A percentile compares a stretch with the other conserved stretches of the same genome.
Conservation (phyloP, 2,113 vertebrate genomes). For the Nansenia antarctica region DNA sequence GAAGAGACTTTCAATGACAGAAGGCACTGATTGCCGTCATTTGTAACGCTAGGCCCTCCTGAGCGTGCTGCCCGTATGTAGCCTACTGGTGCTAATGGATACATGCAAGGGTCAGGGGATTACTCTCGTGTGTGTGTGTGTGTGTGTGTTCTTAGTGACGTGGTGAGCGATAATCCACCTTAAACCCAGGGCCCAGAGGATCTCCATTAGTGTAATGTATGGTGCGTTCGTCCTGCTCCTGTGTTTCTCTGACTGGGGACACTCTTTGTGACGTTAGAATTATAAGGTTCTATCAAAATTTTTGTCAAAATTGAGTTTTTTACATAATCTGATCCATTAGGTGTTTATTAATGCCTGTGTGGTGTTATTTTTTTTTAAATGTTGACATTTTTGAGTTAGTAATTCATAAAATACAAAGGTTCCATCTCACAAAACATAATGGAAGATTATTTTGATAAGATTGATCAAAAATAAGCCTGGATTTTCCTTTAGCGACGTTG, state of each 20-base stretch:
- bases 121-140: conserved; percentile 27
- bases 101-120: conserved; percentile 37
- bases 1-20: no score
- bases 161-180: conserved; percentile 63
- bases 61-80: background rate
- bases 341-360: background rate
- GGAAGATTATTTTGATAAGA: no score
- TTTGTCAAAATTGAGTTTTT: no score
- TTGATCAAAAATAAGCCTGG: no score
- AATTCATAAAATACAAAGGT: no score
- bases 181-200: conserved; percentile 62
- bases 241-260: background rate
- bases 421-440: no score
- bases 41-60: background rate
- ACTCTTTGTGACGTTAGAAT: no score
- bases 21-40: no score
- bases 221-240: conserved; percentile 35
- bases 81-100: background rate
- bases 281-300: no score
- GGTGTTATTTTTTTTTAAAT: no score
- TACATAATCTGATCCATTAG: no score
- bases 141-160: conserved; percentile 63
- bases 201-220: conserved; percentile 65
- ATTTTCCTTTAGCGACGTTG: background rate
- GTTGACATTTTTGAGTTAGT: no score